Conservation (phyloP, 2,113 vertebrate genomes). For the Myanophis thanlyinensis region DNA sequence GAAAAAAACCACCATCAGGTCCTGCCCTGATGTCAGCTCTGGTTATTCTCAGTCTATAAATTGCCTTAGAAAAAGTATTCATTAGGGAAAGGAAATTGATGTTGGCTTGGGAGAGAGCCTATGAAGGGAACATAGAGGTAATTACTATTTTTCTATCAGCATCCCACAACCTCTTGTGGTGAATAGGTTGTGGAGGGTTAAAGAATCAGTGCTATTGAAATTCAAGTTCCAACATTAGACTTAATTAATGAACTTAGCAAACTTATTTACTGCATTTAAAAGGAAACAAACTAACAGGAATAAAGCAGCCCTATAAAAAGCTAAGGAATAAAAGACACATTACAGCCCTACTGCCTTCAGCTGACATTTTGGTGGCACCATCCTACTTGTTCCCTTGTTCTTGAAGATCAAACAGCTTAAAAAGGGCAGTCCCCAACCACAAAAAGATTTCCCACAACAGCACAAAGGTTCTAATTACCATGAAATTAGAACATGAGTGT, state of each 20-base stretch:
- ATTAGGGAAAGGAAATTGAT: background rate
- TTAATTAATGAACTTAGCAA: background rate
- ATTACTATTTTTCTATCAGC: background rate
- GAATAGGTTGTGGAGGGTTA: background rate
- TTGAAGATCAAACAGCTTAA: background rate
- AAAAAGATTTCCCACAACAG: background rate
- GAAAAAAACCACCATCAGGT: background rate
- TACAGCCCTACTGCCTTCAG: background rate
- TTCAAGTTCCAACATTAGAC: background rate
- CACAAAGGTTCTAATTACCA: background rate
- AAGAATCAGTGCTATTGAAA: background rate
- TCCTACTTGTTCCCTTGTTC: background rate
- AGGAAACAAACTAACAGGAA: background rate
- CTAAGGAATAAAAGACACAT: background rate
- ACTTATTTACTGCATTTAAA: background rate
- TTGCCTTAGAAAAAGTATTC: background rate
- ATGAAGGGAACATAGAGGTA: background rate
- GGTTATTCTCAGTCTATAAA: background rate
- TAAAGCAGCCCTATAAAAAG: background rate
- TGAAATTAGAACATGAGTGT: background rate
- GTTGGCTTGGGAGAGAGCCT: background rate
- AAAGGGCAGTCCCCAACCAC: background rate
- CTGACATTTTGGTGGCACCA: background rate
- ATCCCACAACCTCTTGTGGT: background rate
- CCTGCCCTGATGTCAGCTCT: background rate